phyloP scores from a whole-genome alignment of 2,113 vertebrate genomes.

The Felis catus region F.catus_Fca126_mat1.0 CM031413.1:81624501-81625000 shows the following conservation, averaged over 20 bases:
- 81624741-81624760: conserved; percentile 56
- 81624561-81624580: too few species aligned
- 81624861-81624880: conserved; percentile 60
- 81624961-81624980: conserved; percentile 17
- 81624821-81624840: background rate
- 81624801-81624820: background rate
- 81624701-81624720: conserved; percentile 1
- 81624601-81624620: too few species aligned
- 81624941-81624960: background rate
- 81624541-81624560: too few species aligned
- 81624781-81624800: background rate
- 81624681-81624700: background rate
- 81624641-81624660: too few species aligned
- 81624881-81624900: conserved; percentile 75
- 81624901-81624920: conserved; percentile 67
- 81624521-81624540: too few species aligned
- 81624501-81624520: too few species aligned
- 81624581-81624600: too few species aligned
- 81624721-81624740: conserved; percentile 62
- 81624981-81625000: background rate
- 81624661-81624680: background rate
- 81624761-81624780: conserved; percentile 40
- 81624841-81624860: fast-evolving
- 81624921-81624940: conserved; percentile 43
- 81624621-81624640: too few species aligned